These are phyloP conservation scores for Tenthredo notha DNA, from an alignment of 2,888 invertebrate species.

Conservation along the genomic window DNA sequence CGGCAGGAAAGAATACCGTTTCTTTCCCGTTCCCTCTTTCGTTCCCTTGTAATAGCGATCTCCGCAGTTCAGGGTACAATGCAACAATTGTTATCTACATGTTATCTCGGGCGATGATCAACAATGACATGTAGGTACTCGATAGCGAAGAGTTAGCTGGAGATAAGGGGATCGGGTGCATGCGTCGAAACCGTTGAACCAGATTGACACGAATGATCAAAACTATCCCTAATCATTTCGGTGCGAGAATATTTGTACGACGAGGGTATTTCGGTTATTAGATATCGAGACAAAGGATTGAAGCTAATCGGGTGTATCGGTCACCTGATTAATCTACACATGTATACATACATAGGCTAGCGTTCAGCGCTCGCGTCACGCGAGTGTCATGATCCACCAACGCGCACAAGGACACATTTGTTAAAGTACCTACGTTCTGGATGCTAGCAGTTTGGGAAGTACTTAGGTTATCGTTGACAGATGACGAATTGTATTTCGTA, in stretches of 20 bases:
- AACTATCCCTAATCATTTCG: not conserved
- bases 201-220: not conserved
- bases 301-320: not conserved
- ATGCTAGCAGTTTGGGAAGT: not conserved
- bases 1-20: not conserved
- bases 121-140: not conserved
- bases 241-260: too few species aligned
- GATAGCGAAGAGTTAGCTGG: not conserved
- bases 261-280: not conserved
- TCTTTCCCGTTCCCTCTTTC: not conserved
- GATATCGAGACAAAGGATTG: conserved; percentile 3
- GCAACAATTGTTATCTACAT: not conserved
- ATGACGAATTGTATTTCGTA: not conserved
- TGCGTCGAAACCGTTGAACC: not conserved
- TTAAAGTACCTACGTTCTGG: conserved; percentile 5
- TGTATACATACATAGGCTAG: not conserved
- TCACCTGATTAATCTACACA: not conserved
- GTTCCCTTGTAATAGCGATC: not conserved
- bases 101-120: not conserved
- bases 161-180: not conserved
- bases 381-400: conserved; percentile 7
- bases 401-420: conserved; percentile 41
- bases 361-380: not conserved
- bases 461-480: conserved; percentile 48
- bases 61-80: not conserved